Conservation (phyloP, 2,113 vertebrate genomes). For the Pampusana beccarii region DNA sequence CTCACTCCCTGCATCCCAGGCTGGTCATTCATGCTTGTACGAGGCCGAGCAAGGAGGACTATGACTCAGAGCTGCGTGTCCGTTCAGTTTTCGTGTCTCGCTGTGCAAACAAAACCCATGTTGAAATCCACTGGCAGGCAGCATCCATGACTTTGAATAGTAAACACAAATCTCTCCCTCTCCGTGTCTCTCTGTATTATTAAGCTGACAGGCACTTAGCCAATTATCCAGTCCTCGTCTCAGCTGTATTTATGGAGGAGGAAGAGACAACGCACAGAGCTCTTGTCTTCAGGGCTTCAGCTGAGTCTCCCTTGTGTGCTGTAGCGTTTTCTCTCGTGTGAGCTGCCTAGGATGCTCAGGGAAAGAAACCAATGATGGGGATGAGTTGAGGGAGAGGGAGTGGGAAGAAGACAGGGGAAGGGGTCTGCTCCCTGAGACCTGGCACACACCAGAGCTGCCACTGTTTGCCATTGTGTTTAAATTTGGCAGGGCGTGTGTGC, state of each 20-base stretch:
- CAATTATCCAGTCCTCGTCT: slow-evolving; percentile 63
- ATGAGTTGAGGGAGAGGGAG: neutral
- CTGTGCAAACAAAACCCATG: slow-evolving; percentile 22
- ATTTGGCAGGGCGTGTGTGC: neutral
- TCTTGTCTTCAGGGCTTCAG: slow-evolving; percentile 61
- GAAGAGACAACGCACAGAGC: slow-evolving; percentile 24
- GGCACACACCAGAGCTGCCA: neutral
- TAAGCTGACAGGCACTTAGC: slow-evolving; percentile 67
- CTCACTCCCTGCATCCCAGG: neutral
- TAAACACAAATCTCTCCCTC: slow-evolving; percentile 35
- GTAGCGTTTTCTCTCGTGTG: slow-evolving; percentile 13
- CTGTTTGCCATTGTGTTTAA: neutral
- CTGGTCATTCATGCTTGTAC: neutral
- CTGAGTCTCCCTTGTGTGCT: slow-evolving; percentile 44
- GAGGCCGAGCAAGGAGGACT: neutral
- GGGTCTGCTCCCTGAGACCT: neutral
- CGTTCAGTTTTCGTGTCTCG: neutral
- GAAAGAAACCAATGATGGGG: neutral
- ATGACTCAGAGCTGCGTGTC: neutral
- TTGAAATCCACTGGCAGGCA: slow-evolving; percentile 53
- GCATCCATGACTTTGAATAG: slow-evolving; percentile 49
- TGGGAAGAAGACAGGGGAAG: neutral
- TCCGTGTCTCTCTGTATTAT: slow-evolving; percentile 32
- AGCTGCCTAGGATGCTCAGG: neutral
- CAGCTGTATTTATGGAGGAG: slow-evolving; percentile 66